Conservation (phyloP, 2,888 invertebrate genomes). For the Troglohyphantes excavatus region DNA sequence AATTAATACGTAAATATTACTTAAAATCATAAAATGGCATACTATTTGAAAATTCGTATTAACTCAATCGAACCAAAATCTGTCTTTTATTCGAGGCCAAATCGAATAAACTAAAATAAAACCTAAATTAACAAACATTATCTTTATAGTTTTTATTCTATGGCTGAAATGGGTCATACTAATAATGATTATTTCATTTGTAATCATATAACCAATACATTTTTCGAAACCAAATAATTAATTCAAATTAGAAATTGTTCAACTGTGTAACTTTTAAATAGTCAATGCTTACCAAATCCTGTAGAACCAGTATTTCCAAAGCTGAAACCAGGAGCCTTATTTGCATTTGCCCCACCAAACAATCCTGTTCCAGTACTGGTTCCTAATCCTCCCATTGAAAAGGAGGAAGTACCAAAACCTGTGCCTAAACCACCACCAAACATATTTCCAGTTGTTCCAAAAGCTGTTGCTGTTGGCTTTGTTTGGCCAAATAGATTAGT, state of each 20-base stretch:
- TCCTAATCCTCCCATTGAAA: constrained; percentile 86
- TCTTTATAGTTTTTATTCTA: too few relatives aligned
- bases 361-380: constrained; percentile 84
- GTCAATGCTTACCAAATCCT: constrained; percentile 70
- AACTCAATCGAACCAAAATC: too few relatives aligned
- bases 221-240: neutral
- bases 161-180: too few relatives aligned
- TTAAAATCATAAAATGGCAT: too few relatives aligned
- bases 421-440: constrained; percentile 74
- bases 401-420: constrained; percentile 82
- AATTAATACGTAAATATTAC: too few relatives aligned
- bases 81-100: too few relatives aligned
- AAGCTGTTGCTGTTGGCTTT: constrained; percentile 83
- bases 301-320: constrained; percentile 62
- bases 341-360: constrained; percentile 84
- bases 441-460: constrained; percentile 82
- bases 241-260: too few relatives aligned
- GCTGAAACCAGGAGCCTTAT: constrained; percentile 82
- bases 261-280: too few relatives aligned
- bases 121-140: too few relatives aligned
- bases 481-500: constrained; percentile 84
- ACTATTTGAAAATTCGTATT: too few relatives aligned
- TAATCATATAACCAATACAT: neutral
- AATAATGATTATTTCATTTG: too few relatives aligned
- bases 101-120: too few relatives aligned